Evolutionary conservation across 1,140 invertebrate genomes (phyloP).

Genomic region (Medauroidea extradentata): DNA sequence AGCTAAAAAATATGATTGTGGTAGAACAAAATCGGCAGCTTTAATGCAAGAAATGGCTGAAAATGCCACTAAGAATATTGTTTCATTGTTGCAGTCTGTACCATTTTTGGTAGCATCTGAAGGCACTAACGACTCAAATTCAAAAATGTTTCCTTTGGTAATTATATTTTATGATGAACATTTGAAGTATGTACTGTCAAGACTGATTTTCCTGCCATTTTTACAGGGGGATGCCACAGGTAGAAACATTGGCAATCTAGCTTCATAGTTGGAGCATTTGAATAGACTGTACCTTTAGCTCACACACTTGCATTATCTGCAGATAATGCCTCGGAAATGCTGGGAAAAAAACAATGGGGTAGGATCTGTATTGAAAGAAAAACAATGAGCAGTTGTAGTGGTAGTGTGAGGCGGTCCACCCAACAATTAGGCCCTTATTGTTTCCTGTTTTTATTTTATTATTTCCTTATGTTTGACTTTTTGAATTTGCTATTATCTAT

Average conservation of each 20-base stretch:
- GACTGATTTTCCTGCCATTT: no score
- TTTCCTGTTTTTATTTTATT: no score
- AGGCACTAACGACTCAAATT: not conserved
- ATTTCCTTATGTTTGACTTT: no score
- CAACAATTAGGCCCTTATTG: not conserved
- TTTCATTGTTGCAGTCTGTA: not conserved
- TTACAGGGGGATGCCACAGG: not conserved
- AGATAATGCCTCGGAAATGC: not conserved
- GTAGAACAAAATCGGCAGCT: not conserved
- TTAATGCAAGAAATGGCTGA: not conserved
- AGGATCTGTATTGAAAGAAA: not conserved
- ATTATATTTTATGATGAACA: not conserved
- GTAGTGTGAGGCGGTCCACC: not conserved
- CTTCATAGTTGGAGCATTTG: not conserved
- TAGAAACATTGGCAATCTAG: slow-evolving; percentile 2
- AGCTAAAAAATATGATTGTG: not conserved
- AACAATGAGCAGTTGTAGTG: not conserved
- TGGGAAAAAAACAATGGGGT: not conserved
- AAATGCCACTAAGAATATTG: not conserved
- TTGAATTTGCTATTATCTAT: no score
- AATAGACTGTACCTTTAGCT: not conserved
- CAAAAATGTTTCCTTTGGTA: not conserved
- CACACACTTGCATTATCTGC: not conserved
- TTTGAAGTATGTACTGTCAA: no score
- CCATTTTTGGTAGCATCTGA: not conserved